Base-by-base conservation (phyloP, 2,888 invertebrate species). In the Aphodius granarius region DNA sequence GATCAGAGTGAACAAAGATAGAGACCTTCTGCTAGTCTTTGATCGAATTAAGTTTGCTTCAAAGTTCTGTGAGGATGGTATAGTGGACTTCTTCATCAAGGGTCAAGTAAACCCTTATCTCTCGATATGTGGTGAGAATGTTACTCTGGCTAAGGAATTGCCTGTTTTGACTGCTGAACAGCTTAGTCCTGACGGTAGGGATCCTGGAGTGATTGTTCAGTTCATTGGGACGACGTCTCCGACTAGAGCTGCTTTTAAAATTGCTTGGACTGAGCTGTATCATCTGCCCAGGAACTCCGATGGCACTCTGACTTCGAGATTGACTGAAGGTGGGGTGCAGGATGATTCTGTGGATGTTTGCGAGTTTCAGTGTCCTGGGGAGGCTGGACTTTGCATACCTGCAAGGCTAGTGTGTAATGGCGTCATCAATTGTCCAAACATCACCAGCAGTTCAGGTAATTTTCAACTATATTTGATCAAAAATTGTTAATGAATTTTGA, bases 211-310 rank as follows among this genome's bases (percentile, higher is more conserved):
- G 63, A 89, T 92, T 76, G 92, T 94, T 76, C 93, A 94, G 73
- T 94, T 94, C 78, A 81, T 85, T 43, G 83, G 83, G 78, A 79
- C 71, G 0, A 94, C 94, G 78, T 89, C 91, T 0, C 95, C 96
- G 0, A 94, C 95, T 0, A 89, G 94, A 76, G 95, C 95, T 9
- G 93, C 95, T 13, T 96, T 97, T 84, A 95, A 95, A 84, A 92
- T 97, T 62, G 95, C 94, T 15, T 97, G 96, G 96, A 96, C 96
- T 1, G 96, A 96, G 81, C 89, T 96, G 64, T 95, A 93, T 84
- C 96, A 96, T 86, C 88, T 96, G 81, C 96, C 96, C 0, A 91
- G 95, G 80, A 95, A 95, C 86, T 91, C 93, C 18, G 94, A 95
- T 80, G 96, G 95, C 0, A 92, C 92, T 20, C 94, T 94, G 89